A percentile compares a stretch with the other conserved stretches of the same genome.
These are phyloP conservation scores for Sphenodon punctatus DNA, from an alignment of 2,797 vertebrate genomes.

Conservation along the genomic window DNA sequence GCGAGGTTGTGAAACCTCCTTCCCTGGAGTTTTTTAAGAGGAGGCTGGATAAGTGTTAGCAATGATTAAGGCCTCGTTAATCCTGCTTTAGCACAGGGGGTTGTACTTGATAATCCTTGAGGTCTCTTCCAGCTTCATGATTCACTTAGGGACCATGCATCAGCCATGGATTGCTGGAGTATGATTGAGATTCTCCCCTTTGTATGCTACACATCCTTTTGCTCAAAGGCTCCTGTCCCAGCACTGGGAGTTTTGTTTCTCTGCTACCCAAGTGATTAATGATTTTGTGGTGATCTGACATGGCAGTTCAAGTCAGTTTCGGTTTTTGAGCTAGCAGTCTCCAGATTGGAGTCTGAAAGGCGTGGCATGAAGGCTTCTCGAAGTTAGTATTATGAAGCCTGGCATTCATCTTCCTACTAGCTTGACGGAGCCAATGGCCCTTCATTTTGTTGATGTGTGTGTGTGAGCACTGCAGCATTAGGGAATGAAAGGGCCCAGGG, in stretches of 20 bases:
- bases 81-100: too few relatives aligned
- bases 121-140: too few relatives aligned
- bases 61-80: too few relatives aligned
- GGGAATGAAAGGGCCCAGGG: neutral
- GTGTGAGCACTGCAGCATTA: neutral
- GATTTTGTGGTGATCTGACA: neutral
- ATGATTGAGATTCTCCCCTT: neutral
- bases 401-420: neutral
- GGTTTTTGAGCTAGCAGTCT: neutral
- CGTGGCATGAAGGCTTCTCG: too few relatives aligned
- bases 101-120: too few relatives aligned
- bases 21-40: too few relatives aligned
- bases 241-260: neutral
- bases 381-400: neutral
- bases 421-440: neutral
- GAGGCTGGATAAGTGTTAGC: too few relatives aligned
- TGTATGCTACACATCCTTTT: neutral
- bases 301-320: neutral
- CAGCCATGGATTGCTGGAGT: too few relatives aligned
- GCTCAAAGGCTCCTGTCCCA: neutral
- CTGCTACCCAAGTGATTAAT: neutral
- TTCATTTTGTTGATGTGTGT: neutral
- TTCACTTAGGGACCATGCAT: too few relatives aligned
- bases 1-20: too few relatives aligned
- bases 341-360: neutral